These are phyloP conservation scores for pig (Sus scrofa) DNA, from an alignment of 2,113 vertebrate species.

Conservation along the genomic window DNA sequence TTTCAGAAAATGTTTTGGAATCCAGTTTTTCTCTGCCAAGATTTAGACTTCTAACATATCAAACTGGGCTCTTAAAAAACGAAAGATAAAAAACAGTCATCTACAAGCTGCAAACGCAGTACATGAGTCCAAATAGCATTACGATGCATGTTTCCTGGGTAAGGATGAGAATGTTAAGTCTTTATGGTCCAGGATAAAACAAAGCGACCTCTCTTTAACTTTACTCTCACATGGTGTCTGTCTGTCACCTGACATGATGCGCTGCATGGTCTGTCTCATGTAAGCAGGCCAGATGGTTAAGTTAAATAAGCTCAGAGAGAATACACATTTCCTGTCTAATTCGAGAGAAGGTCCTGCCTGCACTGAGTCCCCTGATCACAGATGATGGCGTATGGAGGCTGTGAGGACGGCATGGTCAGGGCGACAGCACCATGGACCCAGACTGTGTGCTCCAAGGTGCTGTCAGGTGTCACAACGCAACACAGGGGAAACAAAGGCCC, in stretches of 20 bases:
- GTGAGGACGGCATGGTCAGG: not conserved
- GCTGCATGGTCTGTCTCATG: not conserved
- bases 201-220: not conserved
- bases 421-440: not conserved
- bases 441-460: not conserved
- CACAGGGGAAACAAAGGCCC: not conserved
- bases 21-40: constrained; percentile 46
- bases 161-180: not conserved
- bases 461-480: not conserved
- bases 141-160: not conserved
- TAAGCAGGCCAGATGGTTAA: not conserved
- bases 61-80: constrained; percentile 50
- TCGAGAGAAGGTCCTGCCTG: not conserved
- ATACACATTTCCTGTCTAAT: not conserved
- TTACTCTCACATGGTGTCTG: not conserved
- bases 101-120: not conserved
- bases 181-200: not conserved
- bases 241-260: not conserved
- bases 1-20: constrained; percentile 16
- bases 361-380: not conserved
- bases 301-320: not conserved
- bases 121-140: not conserved
- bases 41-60: constrained; percentile 30
- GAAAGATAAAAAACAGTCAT: not conserved
- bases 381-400: not conserved